phyloP scores from a whole-genome alignment of 2,113 vertebrate species.

The Pedionomus torquatus region DNA sequence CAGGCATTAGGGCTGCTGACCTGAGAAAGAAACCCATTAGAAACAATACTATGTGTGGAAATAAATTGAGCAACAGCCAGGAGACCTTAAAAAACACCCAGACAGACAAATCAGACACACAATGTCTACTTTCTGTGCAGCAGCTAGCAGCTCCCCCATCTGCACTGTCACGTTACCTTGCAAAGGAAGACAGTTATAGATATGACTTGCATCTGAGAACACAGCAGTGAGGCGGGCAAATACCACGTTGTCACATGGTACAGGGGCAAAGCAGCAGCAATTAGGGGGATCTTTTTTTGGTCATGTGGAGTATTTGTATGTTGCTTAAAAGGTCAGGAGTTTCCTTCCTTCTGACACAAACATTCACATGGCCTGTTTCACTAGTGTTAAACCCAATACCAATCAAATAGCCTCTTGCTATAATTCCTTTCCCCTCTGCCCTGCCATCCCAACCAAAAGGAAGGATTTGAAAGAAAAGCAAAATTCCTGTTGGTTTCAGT shows the following conservation, averaged over 20 bases:
- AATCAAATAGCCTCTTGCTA: background rate
- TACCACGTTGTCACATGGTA: background rate
- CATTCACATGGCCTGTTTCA: background rate
- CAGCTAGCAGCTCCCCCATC: background rate
- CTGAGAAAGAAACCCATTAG: background rate
- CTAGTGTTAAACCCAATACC: background rate
- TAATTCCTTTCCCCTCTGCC: background rate
- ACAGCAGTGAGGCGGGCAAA: background rate
- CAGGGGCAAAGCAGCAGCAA: background rate
- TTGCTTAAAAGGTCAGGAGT: background rate
- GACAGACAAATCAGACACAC: background rate
- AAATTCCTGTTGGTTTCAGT: background rate
- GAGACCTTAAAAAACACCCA: background rate
- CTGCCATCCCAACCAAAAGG: background rate
- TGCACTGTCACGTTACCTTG: background rate
- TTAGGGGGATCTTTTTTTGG: background rate
- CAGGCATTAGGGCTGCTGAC: background rate
- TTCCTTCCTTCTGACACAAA: background rate
- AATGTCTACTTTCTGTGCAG: accelerated
- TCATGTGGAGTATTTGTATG: background rate
- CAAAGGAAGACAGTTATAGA: background rate
- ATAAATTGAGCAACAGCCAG: background rate
- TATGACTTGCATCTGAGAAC: background rate
- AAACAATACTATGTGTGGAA: background rate
- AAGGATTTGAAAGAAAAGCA: background rate